A percentile compares a stretch with the other conserved stretches of the same genome.
Conservation (phyloP, 1,140 invertebrate genomes). For the Periplaneta americana region DNA sequence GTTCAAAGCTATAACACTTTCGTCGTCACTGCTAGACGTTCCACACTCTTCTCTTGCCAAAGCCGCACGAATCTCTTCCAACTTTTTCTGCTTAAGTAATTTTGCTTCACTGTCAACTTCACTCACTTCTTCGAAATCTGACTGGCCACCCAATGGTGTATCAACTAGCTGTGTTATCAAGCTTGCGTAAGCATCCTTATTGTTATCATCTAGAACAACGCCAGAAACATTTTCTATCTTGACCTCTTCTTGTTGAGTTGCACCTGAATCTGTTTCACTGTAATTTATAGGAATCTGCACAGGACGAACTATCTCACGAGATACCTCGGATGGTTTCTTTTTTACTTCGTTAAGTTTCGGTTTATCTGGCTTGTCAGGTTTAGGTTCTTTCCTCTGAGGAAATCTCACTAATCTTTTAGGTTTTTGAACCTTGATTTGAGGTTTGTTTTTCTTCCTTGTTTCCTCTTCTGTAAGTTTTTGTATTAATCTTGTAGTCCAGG, state of each 20-base stretch:
- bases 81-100: neutral
- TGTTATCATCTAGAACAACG: neutral
- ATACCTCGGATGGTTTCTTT: neutral
- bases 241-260: neutral
- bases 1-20: neutral
- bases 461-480: slow-evolving; percentile 9
- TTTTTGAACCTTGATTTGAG: neutral
- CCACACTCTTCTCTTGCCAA: neutral
- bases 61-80: neutral
- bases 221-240: neutral
- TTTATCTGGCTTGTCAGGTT: neutral
- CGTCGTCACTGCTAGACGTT: neutral
- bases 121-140: neutral
- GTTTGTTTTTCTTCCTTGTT: neutral
- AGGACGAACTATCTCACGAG: neutral
- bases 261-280: neutral
- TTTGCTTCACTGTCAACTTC: neutral
- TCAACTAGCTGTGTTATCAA: neutral
- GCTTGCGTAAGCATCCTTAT: neutral
- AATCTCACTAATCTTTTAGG: neutral
- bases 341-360: neutral
- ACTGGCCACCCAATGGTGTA: neutral
- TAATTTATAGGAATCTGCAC: neutral
- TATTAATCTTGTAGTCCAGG: slow-evolving; percentile 11
- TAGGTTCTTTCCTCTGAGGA: neutral